Percentiles rank a stretch among this genome's conserved stretches.
Conservation (phyloP, 1,140 invertebrate species). For the Drosophila setifemur region DNA sequence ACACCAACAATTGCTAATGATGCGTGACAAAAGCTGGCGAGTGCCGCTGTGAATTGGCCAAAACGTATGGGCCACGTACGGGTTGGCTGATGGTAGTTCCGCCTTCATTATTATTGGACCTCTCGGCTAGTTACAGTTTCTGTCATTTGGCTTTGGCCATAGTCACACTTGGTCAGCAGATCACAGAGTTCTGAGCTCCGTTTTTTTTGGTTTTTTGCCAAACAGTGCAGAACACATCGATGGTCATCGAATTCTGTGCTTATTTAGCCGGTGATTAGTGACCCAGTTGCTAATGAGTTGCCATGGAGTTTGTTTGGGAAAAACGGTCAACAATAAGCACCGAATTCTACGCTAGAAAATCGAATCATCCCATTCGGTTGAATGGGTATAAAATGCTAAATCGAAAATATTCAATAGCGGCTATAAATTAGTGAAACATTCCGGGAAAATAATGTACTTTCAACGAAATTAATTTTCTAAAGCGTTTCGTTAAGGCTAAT, state of each 20-base stretch:
- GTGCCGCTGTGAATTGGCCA: conserved; percentile 52
- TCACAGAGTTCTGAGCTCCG: not conserved
- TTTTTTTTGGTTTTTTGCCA: conserved; percentile 3
- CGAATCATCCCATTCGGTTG: no score
- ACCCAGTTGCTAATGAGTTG: conserved; percentile 28
- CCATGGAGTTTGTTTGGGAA: conserved; percentile 14
- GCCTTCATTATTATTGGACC: conserved; percentile 21
- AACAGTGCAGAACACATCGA: conserved; percentile 37
- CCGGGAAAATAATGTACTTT: no score
- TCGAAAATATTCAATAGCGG: no score
- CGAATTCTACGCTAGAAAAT: no score
- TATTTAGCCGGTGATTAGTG: conserved; percentile 8
- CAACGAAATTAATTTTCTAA: no score
- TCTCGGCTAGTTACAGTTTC: conserved; percentile 52
- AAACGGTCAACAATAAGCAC: not conserved
- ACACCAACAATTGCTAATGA: conserved; percentile 50
- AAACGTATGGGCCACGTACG: conserved; percentile 49
- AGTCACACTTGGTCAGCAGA: conserved; percentile 28
- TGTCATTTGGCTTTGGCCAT: conserved; percentile 20
- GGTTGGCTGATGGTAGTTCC: conserved; percentile 20
- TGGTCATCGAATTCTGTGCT: conserved; percentile 7
- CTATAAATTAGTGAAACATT: no score
- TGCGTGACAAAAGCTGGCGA: conserved; percentile 49
- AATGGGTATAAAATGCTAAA: no score
- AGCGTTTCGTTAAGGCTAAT: no score